Conservation (phyloP, 2,888 invertebrate genomes). For the Drosophila nigricruria region DNA sequence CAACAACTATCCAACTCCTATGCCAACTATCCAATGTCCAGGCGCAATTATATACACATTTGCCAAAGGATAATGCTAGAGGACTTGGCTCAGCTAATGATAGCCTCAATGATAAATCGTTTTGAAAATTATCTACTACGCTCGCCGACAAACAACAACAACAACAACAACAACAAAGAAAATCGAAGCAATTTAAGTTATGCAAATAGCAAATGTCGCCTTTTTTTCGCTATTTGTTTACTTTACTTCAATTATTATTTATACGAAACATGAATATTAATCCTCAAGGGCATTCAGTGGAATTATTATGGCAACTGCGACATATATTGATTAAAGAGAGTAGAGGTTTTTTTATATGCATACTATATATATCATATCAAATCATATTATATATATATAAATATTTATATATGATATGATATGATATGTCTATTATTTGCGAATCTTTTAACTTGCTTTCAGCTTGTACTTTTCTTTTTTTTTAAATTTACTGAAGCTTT, state of each 20-base stretch:
- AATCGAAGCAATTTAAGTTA: slow-evolving; percentile 24
- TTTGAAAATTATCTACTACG: slow-evolving; percentile 44
- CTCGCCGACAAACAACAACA: background rate
- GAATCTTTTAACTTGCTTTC: background rate
- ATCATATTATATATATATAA: too few species aligned
- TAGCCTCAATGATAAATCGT: slow-evolving; percentile 65
- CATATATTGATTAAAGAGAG: background rate
- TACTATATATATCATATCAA: background rate
- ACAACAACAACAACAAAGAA: background rate
- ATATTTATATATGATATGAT: too few species aligned
- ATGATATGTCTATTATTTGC: too few species aligned
- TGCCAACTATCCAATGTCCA: background rate
- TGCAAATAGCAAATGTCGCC: slow-evolving; percentile 18
- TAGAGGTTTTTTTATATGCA: background rate
- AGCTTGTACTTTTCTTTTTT: background rate
- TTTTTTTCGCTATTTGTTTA: background rate
- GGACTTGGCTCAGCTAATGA: slow-evolving; percentile 54
- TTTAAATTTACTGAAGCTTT: background rate
- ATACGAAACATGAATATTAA: background rate
- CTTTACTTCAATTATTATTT: slow-evolving; percentile 11
- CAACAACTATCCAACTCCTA: background rate
- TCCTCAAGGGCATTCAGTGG: background rate
- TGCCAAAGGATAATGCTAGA: slow-evolving; percentile 70
- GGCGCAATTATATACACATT: slow-evolving; percentile 80
- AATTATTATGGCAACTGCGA: slow-evolving; percentile 8